phyloP scores from a whole-genome alignment of 2,888 invertebrate species.

The Ganaspis brasiliensis region DNA sequence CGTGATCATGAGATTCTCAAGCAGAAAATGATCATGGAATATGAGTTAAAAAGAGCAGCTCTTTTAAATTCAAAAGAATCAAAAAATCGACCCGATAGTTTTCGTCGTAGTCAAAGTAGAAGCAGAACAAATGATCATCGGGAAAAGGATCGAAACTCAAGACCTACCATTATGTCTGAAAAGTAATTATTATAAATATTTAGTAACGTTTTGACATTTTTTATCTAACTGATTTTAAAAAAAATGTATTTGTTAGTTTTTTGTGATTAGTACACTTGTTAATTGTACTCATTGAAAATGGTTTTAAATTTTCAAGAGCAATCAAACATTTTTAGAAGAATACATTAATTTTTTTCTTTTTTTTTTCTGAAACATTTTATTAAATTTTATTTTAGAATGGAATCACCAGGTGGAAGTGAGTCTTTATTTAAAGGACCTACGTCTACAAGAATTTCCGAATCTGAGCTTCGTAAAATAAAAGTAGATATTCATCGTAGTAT shows the following conservation, averaged over 20 bases:
- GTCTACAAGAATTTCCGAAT: not conserved
- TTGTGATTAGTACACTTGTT: too few species aligned
- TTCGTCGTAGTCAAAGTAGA: not conserved
- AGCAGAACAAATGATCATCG: not conserved
- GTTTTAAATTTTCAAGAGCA: too few species aligned
- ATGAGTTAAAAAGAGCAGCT: conserved; percentile 16
- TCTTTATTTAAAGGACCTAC: conserved; percentile 24
- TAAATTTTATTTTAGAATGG: conserved; percentile 4
- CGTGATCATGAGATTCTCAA: conserved; percentile 4
- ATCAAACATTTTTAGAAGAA: not conserved
- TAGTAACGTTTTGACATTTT: too few species aligned
- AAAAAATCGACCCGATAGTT: not conserved
- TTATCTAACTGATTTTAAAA: too few species aligned
- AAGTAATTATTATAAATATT: not conserved
- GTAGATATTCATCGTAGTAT: conserved; percentile 40
- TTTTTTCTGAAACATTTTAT: too few species aligned
- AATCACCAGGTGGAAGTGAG: not conserved
- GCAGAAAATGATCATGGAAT: conserved; percentile 14
- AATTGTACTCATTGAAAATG: too few species aligned
- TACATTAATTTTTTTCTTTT: not conserved
- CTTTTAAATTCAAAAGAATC: not conserved
- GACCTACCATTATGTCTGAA: not conserved
- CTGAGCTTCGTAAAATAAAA: conserved; percentile 20
- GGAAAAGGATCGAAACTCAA: not conserved
- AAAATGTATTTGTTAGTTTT: too few species aligned